Percentiles rank a stretch among this genome's conserved stretches.
These are phyloP conservation scores for Cephus sareptanus DNA, from an alignment of 2,888 invertebrate genomes.

Conservation along the genomic window DNA sequence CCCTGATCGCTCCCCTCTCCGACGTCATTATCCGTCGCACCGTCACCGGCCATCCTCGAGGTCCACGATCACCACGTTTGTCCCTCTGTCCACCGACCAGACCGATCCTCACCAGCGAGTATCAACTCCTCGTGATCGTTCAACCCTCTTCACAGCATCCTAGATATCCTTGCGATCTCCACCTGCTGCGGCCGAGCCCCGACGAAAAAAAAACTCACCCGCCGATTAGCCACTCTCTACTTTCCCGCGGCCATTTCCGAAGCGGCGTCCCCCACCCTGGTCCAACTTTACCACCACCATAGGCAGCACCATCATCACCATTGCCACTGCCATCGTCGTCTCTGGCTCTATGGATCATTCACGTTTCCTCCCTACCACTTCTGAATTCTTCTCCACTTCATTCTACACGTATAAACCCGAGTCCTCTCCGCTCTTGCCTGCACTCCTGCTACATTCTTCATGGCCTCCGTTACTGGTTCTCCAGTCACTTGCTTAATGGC, in stretches of 20 bases:
- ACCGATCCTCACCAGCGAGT: too few species aligned
- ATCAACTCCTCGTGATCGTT: too few species aligned
- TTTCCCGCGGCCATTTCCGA: conserved; percentile 65
- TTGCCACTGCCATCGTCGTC: background rate
- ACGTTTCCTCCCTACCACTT: conserved; percentile 54
- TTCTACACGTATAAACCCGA: too few species aligned
- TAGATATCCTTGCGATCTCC: too few species aligned
- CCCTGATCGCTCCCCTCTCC: conserved; percentile 37
- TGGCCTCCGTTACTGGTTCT: too few species aligned
- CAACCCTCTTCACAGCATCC: too few species aligned
- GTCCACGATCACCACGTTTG: background rate
- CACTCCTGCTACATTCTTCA: too few species aligned
- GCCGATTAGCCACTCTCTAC: conserved; percentile 29
- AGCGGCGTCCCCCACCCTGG: conserved; percentile 38
- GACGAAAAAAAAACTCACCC: too few species aligned
- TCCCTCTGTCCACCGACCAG: too few species aligned
- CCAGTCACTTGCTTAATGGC: too few species aligned
- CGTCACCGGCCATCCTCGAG: conserved; percentile 56
- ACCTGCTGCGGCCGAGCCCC: too few species aligned
- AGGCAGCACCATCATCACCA: conserved; percentile 14
- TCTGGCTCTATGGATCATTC: conserved; percentile 57
- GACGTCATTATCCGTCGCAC: conserved; percentile 54
- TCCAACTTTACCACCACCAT: background rate
- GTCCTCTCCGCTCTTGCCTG: too few species aligned
- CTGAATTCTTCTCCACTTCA: background rate